Base-by-base conservation (phyloP, 1,140 invertebrate species). In the Platyura marginata region DNA sequence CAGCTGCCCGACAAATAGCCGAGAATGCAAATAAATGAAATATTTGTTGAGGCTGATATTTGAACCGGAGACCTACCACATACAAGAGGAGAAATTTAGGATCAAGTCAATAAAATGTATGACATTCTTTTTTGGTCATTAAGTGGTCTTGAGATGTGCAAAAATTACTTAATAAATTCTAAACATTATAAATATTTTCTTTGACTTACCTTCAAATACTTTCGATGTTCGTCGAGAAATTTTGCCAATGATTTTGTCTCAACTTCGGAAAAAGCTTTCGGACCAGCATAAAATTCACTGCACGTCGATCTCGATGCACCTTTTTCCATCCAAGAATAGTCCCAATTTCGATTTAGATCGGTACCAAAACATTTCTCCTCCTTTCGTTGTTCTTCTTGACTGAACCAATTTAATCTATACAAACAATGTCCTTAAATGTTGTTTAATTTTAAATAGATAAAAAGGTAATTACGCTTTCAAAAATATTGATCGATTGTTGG, bases 191-290 rank as follows among this genome's bases (percentile, higher is more conserved):
- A n/a, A n/a, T n/a, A n/a, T n/a, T n/a, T n/a, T n/a, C n/a, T n/a
- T n/a, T n/a, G n/a, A n/a, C n/a, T 72, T 49, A 79, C 69, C 57
- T 79, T 76, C 11, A 82, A 68, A 21, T 69, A 65, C n/a, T 69
- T 66, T 43, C 62, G 56, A 44, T 69, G 62, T 46, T 71, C 66
- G 43, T 68, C 58, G 10, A 73, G 71, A 40, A 75, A 77, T 38
- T 79, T 67, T 0, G 74, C 70, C 2, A 83, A 57, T 0, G 75
- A 74, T 35, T 65, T 62, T 1, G 82, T 86, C 63, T 93, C 89
- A 0, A 79, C 79, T 57, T 93, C 88, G 1, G 86, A 90, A 52
- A 90, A 88, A 1, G 84, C 70, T 16, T 68, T 63, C 0, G 74
- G 65, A 0, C 90, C 89, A 0, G 75, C 73, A 52, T 75, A 94